phyloP scores from a whole-genome alignment of 2,113 vertebrate genomes.

The Ciconia stormi region DNA sequence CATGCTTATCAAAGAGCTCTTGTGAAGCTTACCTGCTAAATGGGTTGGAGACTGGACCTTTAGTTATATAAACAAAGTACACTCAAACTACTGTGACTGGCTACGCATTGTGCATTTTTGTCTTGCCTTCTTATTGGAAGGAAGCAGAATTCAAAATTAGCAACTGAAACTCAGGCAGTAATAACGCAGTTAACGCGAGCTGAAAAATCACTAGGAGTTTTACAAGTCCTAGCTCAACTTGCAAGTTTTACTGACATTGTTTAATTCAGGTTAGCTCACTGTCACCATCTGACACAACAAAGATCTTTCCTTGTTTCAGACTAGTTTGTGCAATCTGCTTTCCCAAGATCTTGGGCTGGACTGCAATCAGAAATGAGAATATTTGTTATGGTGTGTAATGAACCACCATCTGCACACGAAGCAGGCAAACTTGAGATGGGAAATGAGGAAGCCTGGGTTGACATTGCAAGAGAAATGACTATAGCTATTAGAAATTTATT shows the following conservation, averaged over 20 bases:
- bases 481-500: not conserved
- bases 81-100: not conserved
- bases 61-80: not conserved
- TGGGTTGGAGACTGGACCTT: not conserved
- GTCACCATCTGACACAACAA: not conserved
- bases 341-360: not conserved
- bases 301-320: not conserved
- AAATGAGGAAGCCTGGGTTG: not conserved
- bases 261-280: not conserved
- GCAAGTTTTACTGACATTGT: not conserved
- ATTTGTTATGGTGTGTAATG: not conserved
- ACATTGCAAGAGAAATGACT: not conserved
- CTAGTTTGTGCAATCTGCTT: not conserved
- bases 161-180: not conserved
- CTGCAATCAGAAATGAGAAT: not conserved
- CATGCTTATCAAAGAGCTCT: not conserved
- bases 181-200: not conserved
- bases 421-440: not conserved
- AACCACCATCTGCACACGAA: not conserved
- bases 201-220: not conserved
- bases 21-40: not conserved
- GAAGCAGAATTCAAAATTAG: not conserved
- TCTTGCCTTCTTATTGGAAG: not conserved
- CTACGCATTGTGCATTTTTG: not conserved
- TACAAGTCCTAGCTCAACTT: not conserved